phyloP scores from a whole-genome alignment of 2,797 vertebrate species.

The Anguilla obscura region DNA sequence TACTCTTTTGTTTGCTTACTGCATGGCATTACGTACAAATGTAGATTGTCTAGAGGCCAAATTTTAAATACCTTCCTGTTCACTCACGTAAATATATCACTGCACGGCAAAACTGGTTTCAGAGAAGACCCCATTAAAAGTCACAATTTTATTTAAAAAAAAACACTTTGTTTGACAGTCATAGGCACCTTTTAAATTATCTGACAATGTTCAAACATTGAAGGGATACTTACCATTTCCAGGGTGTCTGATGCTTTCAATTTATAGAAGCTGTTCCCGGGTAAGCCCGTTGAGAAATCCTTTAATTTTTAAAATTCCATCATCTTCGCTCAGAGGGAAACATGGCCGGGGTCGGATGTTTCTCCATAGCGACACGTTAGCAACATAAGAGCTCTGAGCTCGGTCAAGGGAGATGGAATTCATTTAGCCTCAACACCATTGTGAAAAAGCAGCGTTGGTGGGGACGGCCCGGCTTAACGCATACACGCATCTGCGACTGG shows the following conservation, averaged over 20 bases:
- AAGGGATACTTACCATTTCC: background rate
- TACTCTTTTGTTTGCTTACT: background rate
- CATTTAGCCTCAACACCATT: slow-evolving; percentile 13
- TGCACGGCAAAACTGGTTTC: background rate
- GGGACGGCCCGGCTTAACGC: background rate
- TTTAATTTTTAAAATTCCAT: slow-evolving; percentile 74
- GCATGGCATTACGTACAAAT: background rate
- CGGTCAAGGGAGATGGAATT: slow-evolving; percentile 37
- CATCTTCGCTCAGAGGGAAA: slow-evolving; percentile 56
- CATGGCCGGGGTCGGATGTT: slow-evolving; percentile 55
- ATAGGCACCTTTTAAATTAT: slow-evolving; percentile 23
- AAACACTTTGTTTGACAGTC: background rate
- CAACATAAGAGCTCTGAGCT: slow-evolving; percentile 54
- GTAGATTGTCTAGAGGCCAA: background rate
- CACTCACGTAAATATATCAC: background rate
- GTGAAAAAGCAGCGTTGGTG: slow-evolving; percentile 12
- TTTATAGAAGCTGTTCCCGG: slow-evolving; percentile 63
- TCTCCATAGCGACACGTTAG: slow-evolving; percentile 53
- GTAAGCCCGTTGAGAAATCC: slow-evolving; percentile 58
- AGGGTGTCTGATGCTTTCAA: slow-evolving; percentile 50
- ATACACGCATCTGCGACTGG: background rate
- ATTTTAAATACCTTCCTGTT: background rate
- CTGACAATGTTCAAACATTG: background rate
- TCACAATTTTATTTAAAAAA: background rate
- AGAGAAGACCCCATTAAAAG: background rate